Evolutionary conservation across 2,888 invertebrate genomes (phyloP), one percentile per base, ranked within the genome.

Genomic region (Cephus sareptanus): DNA sequence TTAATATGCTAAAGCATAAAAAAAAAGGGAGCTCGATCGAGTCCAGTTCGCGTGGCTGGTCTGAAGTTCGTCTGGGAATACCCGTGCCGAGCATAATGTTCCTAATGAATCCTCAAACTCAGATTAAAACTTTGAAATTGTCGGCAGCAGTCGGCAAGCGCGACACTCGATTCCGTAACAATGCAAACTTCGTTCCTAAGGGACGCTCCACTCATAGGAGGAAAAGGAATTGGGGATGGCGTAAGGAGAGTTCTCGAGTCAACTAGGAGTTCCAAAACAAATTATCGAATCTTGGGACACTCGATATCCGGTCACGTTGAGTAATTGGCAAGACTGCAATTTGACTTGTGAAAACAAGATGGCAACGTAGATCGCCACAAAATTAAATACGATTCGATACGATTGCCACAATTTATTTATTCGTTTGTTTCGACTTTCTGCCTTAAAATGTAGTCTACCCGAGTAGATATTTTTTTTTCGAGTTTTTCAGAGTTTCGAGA

Each of bases 61-160:
- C 81, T 82, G 79, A 85, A 87, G 85, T 87, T 87, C 80, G 83
- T 82, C 83, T 82, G 81, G 79, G 82, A 80, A 81, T 34, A 56
- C n/a, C 13, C 77, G 70, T 68, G 30, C 74, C 76, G 79, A 79
- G 83, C 83, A 84, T 87, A 87, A 87, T 85, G 85, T 86, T 81
- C 82, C 84, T 88, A 88, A 88, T 88, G 88, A 88, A 87, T 85
- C 88, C 87, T 84, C 85, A 84, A 88, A 90, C 89, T 90, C 90
- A 89, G 90, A 90, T 90, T 90, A 89, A 90, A 90, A 90, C 85
- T 90, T 90, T 77, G 84, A 88, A 89, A 90, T 90, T 86, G 90
- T 87, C 85, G 87, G 84, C 85, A 86, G 84, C 85, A 86, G 87
- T 86, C 86, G 81, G 81, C 85, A 83, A 86, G 86, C 81, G 81